Conservation (phyloP, 2,797 vertebrate genomes). For the Hyperoplus immaculatus region DNA sequence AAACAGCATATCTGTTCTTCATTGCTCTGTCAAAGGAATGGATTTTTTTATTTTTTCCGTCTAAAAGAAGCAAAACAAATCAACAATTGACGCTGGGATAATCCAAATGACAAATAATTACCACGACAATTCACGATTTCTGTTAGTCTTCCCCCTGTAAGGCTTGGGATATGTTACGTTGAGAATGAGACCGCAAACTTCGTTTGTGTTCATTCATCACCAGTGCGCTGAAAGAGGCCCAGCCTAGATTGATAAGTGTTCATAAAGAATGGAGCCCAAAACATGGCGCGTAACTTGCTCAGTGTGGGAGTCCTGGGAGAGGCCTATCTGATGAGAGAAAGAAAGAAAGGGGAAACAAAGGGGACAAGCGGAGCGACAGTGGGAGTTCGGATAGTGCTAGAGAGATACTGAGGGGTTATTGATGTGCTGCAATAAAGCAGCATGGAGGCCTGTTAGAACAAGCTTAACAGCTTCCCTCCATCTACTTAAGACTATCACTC, state of each 20-base stretch:
- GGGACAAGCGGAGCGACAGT: slow-evolving; percentile 51
- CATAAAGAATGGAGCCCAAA: slow-evolving; percentile 45
- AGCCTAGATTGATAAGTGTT: slow-evolving; percentile 54
- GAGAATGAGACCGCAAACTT: slow-evolving; percentile 30
- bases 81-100: neutral
- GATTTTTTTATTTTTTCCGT: slow-evolving; percentile 25
- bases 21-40: slow-evolving; percentile 13
- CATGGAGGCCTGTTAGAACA: slow-evolving; percentile 62
- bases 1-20: slow-evolving; percentile 8
- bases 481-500: slow-evolving; percentile 57
- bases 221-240: slow-evolving; percentile 16
- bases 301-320: slow-evolving; percentile 38
- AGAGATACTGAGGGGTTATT: slow-evolving; percentile 61
- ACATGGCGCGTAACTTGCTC: slow-evolving; percentile 29
- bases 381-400: slow-evolving; percentile 47
- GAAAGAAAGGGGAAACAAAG: slow-evolving; percentile 21
- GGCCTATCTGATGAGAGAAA: slow-evolving; percentile 59
- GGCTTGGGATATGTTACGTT: slow-evolving; percentile 37
- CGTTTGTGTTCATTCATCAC: slow-evolving; percentile 48
- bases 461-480: slow-evolving; percentile 52
- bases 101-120: slow-evolving; percentile 47
- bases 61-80: slow-evolving; percentile 9
- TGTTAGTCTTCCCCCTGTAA: slow-evolving; percentile 7
- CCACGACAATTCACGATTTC: slow-evolving; percentile 12
- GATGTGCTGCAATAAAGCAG: slow-evolving; percentile 69